Evolutionary conservation across 2,113 vertebrate genomes (phyloP).

Genomic region (Bettongia penicillata): DNA sequence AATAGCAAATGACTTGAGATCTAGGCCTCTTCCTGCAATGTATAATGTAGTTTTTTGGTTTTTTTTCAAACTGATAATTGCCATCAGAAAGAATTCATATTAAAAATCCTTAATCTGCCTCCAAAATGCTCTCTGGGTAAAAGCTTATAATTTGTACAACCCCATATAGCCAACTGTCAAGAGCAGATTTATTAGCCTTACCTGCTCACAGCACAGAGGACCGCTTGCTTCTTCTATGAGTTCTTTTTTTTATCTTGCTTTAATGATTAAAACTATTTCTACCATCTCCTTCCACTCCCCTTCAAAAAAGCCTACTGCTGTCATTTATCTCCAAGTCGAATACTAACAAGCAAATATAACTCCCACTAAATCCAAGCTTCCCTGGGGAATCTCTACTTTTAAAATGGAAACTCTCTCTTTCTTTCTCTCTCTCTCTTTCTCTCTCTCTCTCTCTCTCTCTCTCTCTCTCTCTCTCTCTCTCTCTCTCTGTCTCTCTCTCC

Average conservation of each 20-base stretch:
- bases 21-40: constrained; percentile 65
- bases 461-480: constrained; percentile 14
- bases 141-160: constrained; percentile 81
- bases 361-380: constrained; percentile 71
- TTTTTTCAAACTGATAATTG: constrained; percentile 80
- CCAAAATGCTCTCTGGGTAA: constrained; percentile 78
- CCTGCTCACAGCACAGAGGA: constrained; percentile 62
- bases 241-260: constrained; percentile 73
- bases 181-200: constrained; percentile 79
- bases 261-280: constrained; percentile 78
- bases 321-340: constrained; percentile 78
- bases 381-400: constrained; percentile 71
- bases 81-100: constrained; percentile 81
- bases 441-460: constrained; percentile 37
- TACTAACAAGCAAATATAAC: constrained; percentile 72
- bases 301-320: constrained; percentile 66
- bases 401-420: constrained; percentile 31
- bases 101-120: constrained; percentile 81
- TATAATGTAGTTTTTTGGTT: constrained; percentile 66
- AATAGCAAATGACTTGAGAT: constrained; percentile 71
- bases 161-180: constrained; percentile 75
- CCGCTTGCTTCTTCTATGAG: constrained; percentile 64
- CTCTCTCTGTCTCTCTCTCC: constrained; percentile 9
- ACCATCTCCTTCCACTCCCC: constrained; percentile 78
- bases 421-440: too few relatives aligned